These are phyloP conservation scores for Ectropis grisescens DNA, from an alignment of 1,140 invertebrate genomes.

Conservation along the genomic window DNA sequence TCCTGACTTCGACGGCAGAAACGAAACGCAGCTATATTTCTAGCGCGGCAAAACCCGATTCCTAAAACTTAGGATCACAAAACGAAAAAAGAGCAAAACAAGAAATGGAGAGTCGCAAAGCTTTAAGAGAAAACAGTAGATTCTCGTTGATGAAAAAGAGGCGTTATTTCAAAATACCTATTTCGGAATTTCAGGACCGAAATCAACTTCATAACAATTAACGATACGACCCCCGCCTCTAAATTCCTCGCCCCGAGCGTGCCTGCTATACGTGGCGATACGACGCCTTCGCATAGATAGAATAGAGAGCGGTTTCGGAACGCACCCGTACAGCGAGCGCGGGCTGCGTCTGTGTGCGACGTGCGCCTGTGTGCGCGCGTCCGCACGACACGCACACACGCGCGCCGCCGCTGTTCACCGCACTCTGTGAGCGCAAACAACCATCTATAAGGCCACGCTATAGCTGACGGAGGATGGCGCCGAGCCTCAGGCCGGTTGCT, in stretches of 20 bases:
- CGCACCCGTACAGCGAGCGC: slow-evolving; percentile 45
- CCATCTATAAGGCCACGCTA: slow-evolving; percentile 71
- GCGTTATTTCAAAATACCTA: slow-evolving; percentile 66
- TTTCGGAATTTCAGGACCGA: slow-evolving; percentile 68
- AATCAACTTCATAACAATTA: slow-evolving; percentile 71
- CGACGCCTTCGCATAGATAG: slow-evolving; percentile 69
- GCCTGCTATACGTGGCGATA: slow-evolving; percentile 65
- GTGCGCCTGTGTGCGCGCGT: slow-evolving; percentile 28
- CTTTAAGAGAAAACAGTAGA: too few relatives aligned
- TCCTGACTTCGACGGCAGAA: not conserved
- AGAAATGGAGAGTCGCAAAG: not conserved
- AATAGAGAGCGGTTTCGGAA: slow-evolving; percentile 69
- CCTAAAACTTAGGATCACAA: not conserved
- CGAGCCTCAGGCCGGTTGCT: slow-evolving; percentile 39
- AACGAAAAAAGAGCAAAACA: too few relatives aligned
- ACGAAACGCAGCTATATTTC: not conserved
- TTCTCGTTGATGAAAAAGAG: slow-evolving; percentile 45
- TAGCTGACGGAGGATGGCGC: slow-evolving; percentile 59
- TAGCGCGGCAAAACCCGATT: not conserved
- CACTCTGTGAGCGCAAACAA: slow-evolving; percentile 70
- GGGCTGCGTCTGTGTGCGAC: slow-evolving; percentile 20
- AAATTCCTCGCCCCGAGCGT: slow-evolving; percentile 67
- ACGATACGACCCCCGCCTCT: slow-evolving; percentile 68
- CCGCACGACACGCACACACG: slow-evolving; percentile 46
- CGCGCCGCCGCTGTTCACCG: slow-evolving; percentile 62